Evolutionary conservation across 2,797 vertebrate species (phyloP), one percentile per base, ranked within the genome.

Genomic region (Sternotherus odoratus): DNA sequence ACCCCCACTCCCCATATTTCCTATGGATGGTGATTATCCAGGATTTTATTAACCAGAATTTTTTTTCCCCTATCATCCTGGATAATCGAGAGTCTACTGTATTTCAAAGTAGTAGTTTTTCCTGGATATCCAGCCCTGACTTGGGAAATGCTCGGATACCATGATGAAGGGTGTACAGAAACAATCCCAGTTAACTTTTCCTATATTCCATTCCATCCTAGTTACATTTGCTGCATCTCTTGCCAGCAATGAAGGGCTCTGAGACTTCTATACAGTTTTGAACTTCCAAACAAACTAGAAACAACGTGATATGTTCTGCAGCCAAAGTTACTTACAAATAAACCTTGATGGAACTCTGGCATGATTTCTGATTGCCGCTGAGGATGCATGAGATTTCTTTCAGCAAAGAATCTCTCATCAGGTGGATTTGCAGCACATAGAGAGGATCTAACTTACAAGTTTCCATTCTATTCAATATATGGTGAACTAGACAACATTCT

Each of bases 371-470:
- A 54, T 28, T 81, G 26, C 33, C 56, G 5, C 75, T 91, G 43
- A 51, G 53, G 2, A 24, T 26, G 83, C 82, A 3, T 4, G 19
- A n/a, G 89, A 86, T 77, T 77, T 85, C 39, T 46, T 28, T 69
- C 36, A 93, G 89, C 28, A 93, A 82, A 77, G 26, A 69, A 88
- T 28, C 60, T 85, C 50, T 85, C 50, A 77, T 88, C 36, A 90
- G 51, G 77, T 2, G 8, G 26, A 75, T 39, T 11, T 8, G 12
- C 0, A 57, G 48, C 63, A 75, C 6, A 89, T 3, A 82, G 8
- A 86, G 4, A 92, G 17, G 7, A 5, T 91, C 77, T 69, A 43
- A 89, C n/a, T 48, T 88, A 50, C 60, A 83, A 83, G 21, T 43
- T 95, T 54, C 43, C 74, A 6, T 84, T 88, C 39, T 33, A n/a